Conservation (phyloP, 2,888 invertebrate genomes). For the Oconnorella tubifera region DNA sequence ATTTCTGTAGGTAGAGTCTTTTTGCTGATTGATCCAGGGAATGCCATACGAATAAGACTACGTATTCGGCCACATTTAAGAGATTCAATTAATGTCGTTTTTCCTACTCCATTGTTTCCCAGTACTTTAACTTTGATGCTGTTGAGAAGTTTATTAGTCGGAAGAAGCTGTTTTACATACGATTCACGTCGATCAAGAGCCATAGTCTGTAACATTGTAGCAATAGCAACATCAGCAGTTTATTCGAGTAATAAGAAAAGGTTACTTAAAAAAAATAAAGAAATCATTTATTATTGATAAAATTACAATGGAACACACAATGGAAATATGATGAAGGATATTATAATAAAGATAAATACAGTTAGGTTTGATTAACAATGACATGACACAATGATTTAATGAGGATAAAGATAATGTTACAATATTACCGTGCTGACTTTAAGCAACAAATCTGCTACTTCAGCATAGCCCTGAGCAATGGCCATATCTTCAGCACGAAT, state of each 20-base stretch:
- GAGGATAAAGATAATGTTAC: no score
- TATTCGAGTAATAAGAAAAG: no score
- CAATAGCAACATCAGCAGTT: no score
- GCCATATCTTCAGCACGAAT: background rate
- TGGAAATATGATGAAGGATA: no score
- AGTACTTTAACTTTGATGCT: conserved; percentile 69
- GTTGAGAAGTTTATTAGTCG: conserved; percentile 52
- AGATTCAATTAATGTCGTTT: conserved; percentile 67
- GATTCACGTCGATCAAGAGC: conserved; percentile 59
- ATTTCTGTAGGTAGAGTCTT: background rate
- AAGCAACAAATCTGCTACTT: background rate
- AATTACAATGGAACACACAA: no score
- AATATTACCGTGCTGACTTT: background rate
- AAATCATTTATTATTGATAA: no score
- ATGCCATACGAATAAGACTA: conserved; percentile 61
- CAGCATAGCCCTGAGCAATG: background rate
- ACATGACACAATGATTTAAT: no score
- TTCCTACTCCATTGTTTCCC: conserved; percentile 72
- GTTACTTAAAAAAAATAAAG: no score
- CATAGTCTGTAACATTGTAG: conserved; percentile 13
- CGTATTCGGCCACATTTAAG: conserved; percentile 68
- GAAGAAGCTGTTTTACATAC: conserved; percentile 66
- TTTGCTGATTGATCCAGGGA: background rate
- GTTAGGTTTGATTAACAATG: no score
- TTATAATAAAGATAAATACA: no score